These are phyloP conservation scores for Fopius arisanus DNA, from an alignment of 1,140 invertebrate genomes.

Conservation along the genomic window DNA sequence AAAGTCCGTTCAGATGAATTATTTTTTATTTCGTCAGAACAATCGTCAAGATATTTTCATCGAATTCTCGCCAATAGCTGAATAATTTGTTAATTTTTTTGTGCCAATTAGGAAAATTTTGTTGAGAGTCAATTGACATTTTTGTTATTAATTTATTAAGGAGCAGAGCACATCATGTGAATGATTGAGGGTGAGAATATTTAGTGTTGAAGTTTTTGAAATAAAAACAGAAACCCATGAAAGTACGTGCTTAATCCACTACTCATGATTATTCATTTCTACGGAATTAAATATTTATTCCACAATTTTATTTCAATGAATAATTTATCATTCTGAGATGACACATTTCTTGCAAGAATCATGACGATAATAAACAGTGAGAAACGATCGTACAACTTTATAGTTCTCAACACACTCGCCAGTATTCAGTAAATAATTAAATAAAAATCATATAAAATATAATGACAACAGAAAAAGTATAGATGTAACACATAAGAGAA, in stretches of 20 bases:
- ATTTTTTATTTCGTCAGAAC: background rate
- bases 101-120: slow-evolving; percentile 1
- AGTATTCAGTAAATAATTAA: slow-evolving; percentile 37
- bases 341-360: background rate
- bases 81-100: slow-evolving; percentile 17
- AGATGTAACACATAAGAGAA: slow-evolving; percentile 36
- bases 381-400: slow-evolving; percentile 34
- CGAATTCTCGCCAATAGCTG: background rate
- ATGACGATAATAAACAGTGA: background rate
- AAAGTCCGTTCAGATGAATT: slow-evolving; percentile 4
- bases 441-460: slow-evolving; percentile 27
- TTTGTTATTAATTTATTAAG: background rate
- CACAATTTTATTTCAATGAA: background rate
- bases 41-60: background rate
- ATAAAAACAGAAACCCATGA: slow-evolving; percentile 63
- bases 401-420: slow-evolving; percentile 47
- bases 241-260: slow-evolving; percentile 60
- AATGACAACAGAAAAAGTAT: slow-evolving; percentile 36
- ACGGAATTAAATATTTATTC: background rate
- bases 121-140: background rate
- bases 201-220: slow-evolving; percentile 55
- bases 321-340: too few relatives aligned
- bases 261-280: slow-evolving; percentile 39
- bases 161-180: slow-evolving; percentile 41
- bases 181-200: slow-evolving; percentile 46